Base-by-base conservation (phyloP, 1,140 invertebrate species). In the Mylabris phalerata region DNA sequence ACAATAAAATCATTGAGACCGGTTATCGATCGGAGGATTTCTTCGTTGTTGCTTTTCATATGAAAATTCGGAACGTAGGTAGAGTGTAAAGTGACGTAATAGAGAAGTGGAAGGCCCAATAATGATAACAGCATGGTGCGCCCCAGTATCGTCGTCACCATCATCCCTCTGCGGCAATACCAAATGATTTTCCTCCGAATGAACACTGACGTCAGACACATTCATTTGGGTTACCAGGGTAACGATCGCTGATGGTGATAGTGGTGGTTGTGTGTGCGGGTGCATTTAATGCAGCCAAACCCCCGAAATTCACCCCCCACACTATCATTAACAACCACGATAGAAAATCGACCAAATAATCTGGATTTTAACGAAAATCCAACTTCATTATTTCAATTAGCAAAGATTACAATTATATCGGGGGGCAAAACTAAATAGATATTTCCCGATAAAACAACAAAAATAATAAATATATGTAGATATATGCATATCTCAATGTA, bases 141-240 rank as follows among this genome's bases (percentile, higher is more conserved):
- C 19, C 32, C 32, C 32, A 32, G 32, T 32, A 32, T 32, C 25
- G 24, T 45, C 51, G 51, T 54, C 51, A 54, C 51, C 51, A 38
- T 45, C 41, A 54, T 32, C 1, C 40, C 45, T 54, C 51, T 54
- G 51, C 51, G 51, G 51, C 51, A 54, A 46, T 45, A 42, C 41
- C 42, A 54, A 54, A 54, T 54, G 51, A 45, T 54, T 54, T 54
- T 32, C 32, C 32, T 32, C 32, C 51, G 51, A 54, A 54, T 54
- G 51, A 38, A 50, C 32, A 7, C 51, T 54, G 51, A 54, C 51
- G 51, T 54, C 51, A 54, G 51, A 42, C 43, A 46, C 51, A 54
- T 46, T 54, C 32, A 32, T 3, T 32, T 32, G 51, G 51, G 51
- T 54, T 54, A 54, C 51, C 51, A 32, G 51, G 51, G 42, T 32